Evolutionary conservation across 2,113 vertebrate species (phyloP).

Genomic region (Channa argus): DNA sequence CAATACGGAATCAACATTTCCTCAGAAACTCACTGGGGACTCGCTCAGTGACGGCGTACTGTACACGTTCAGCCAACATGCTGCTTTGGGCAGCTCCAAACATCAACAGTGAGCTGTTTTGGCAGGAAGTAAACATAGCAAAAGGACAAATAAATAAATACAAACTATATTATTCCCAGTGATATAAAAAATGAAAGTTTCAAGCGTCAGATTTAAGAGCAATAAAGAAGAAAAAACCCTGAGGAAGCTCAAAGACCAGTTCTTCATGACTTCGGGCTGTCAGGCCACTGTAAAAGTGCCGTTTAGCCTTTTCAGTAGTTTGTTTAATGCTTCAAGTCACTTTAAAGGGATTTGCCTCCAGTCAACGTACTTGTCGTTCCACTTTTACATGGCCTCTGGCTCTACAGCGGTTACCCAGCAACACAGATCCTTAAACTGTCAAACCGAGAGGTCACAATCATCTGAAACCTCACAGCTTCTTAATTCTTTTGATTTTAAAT

Average conservation of each 20-base stretch:
- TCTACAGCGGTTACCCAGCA: background rate
- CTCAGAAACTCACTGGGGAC: background rate
- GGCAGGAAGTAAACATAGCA: background rate
- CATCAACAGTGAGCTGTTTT: background rate
- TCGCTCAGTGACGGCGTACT: background rate
- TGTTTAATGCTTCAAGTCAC: background rate
- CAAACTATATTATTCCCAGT: background rate
- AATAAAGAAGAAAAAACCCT: background rate
- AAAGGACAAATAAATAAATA: background rate
- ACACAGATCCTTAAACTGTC: background rate
- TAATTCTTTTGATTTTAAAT: slow-evolving; percentile 1
- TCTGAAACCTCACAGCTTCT: background rate
- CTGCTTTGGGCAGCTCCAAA: background rate
- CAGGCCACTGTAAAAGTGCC: background rate
- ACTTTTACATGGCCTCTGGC: slow-evolving; percentile 1
- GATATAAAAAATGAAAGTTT: background rate
- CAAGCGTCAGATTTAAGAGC: background rate
- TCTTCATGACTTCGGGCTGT: slow-evolving; percentile 4
- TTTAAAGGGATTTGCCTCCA: background rate
- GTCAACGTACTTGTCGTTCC: background rate
- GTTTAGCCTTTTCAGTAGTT: slow-evolving; percentile 1
- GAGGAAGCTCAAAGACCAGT: background rate
- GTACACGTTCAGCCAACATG: too few relatives aligned
- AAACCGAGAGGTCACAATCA: slow-evolving; percentile 3
- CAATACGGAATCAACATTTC: slow-evolving; percentile 2